Base-by-base conservation (phyloP, 2,797 vertebrate species). In the Microchirus variegatus region DNA sequence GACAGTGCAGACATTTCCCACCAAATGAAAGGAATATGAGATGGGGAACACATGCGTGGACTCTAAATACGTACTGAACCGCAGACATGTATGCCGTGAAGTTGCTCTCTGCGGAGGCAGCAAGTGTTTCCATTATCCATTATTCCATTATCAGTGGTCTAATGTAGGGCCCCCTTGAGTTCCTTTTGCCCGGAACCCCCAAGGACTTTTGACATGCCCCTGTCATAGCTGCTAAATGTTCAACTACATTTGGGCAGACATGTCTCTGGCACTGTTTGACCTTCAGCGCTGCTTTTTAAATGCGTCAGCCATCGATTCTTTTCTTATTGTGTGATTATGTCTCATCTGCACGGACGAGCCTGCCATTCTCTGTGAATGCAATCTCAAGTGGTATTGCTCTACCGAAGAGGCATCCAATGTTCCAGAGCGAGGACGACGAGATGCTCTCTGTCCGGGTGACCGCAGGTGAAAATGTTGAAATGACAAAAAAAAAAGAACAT, bases 321-420 rank as follows among this genome's bases (percentile, higher is more conserved):
- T 50, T n/a, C 51, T 66, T 56, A 42, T 42, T 37, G n/a, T 26
- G 43, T 35, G 12, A 26, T 36, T 36, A 22, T 44, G 35, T 60
- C 14, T 22, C 38, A 41, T 26, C 49, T 37, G 22, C 43, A 26
- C n/a, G n/a, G 22, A 46, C 59, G 50, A 62, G 44, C n/a, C 15
- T 44, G 18, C n/a, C 26, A 19, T 37, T 64, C n/a, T 15, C 36
- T 42, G 4, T 11, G 9, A 55, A 18, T 26, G 31, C 12, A 47
- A 42, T 43, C 38, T 37, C 46, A 19, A 50, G 26, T 35, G 6
- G 22, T 4, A 5, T 35, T 5, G 8, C 9, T n/a, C 14, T 50
- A 17, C 14, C 3, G 43, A 44, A 44, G 3, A 44, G 43, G 43
- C 8, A n/a, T 14, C 5, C 13, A 42, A 42, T 42, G 43, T 44